phyloP scores from a whole-genome alignment of 2,113 vertebrate species.

The Sphaerodactylus townsendi region DNA sequence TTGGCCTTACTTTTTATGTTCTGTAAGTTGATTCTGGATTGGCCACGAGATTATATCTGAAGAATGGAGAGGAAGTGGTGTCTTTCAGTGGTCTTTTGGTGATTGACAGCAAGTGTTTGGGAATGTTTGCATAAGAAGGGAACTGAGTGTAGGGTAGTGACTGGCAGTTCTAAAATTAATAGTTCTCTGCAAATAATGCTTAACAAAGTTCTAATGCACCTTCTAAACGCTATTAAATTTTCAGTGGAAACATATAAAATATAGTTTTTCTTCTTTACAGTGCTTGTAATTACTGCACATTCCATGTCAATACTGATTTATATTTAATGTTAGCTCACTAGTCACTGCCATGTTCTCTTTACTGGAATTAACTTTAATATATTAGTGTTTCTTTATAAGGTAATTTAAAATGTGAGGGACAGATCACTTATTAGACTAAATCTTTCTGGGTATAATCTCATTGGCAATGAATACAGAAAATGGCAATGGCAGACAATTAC shows the following conservation, averaged over 20 bases:
- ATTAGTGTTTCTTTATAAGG: conserved; percentile 21
- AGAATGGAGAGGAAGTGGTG: background rate
- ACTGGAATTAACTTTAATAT: conserved; percentile 6
- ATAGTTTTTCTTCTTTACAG: background rate
- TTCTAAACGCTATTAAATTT: background rate
- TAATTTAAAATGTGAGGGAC: conserved; percentile 31
- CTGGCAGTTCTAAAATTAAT: background rate
- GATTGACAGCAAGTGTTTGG: conserved; percentile 30
- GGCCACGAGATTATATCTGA: conserved; percentile 30
- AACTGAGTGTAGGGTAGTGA: conserved; percentile 32
- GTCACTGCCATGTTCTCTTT: conserved; percentile 10
- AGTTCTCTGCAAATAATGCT: conserved; percentile 12
- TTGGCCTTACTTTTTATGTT: too few relatives aligned
- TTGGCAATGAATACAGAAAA: background rate
- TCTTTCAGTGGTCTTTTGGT: background rate
- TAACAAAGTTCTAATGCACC: background rate
- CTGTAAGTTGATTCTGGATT: conserved; percentile 48
- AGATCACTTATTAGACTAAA: conserved; percentile 12
- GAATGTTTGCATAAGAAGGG: background rate
- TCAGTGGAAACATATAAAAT: conserved; percentile 28
- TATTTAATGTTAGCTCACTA: conserved; percentile 3
- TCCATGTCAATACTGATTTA: conserved; percentile 7
- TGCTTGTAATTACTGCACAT: background rate
- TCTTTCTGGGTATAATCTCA: conserved; percentile 24
- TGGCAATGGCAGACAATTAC: conserved; percentile 4